These are phyloP conservation scores for Corythornis leucogaster DNA, from an alignment of 2,797 vertebrate species.

Conservation along the genomic window DNA sequence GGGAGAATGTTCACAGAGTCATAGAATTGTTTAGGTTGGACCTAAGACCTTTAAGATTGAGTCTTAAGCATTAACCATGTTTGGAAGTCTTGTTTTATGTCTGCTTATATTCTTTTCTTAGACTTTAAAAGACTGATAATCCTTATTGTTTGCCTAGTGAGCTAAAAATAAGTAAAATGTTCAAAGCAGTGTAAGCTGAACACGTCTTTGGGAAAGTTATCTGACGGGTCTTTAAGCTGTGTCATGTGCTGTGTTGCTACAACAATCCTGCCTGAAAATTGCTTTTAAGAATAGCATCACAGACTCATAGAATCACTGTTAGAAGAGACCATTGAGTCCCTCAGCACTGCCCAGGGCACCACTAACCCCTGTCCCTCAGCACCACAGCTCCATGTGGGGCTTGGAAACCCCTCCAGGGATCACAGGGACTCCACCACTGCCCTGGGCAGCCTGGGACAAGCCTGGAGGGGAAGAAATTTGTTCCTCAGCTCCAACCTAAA, in stretches of 20 bases:
- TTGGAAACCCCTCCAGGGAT: not conserved
- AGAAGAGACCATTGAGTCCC: not conserved
- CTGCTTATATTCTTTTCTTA: not conserved
- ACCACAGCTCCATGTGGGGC: not conserved
- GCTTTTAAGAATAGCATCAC: not conserved
- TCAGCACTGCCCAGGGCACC: not conserved
- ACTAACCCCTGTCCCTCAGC: not conserved
- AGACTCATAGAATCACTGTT: not conserved
- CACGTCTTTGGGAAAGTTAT: not conserved
- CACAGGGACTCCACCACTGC: not conserved
- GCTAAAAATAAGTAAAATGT: not conserved
- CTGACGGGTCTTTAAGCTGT: not conserved
- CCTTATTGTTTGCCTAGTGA: not conserved
- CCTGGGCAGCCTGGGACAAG: not conserved
- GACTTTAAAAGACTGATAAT: not conserved
- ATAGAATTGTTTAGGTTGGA: not conserved
- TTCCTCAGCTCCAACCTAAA: not conserved
- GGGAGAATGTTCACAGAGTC: not conserved
- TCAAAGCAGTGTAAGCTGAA: not conserved
- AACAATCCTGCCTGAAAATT: not conserved
- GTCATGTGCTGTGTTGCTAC: not conserved
- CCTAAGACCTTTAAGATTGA: not conserved
- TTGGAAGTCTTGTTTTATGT: not conserved
- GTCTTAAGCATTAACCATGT: not conserved
- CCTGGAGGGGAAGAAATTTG: not conserved